Evolutionary conservation across 2,888 invertebrate species (phyloP), one percentile per base, ranked within the genome.

Genomic region (Argyra leucocephala): DNA sequence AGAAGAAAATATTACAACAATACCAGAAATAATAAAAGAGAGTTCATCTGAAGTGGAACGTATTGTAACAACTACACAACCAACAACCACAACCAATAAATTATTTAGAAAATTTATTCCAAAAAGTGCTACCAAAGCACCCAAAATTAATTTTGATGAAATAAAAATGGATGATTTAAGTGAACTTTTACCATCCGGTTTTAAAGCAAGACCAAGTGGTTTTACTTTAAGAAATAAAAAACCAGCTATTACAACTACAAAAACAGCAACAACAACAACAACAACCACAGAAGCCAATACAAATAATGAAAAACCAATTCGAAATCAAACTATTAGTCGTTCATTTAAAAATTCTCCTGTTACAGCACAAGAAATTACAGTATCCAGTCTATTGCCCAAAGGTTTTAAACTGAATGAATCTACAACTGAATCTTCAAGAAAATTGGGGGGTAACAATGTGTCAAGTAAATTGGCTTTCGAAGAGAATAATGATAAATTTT

Each of bases 21-120:
- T 80, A 10, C 22, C 65, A 6, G 62, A 67, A 9, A 65, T 66
- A 3, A 22, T 57, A n/a, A 26, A 63, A 62, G 26, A 22, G 0
- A 69, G 70, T 22, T 26, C 57, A 22, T 66, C 65, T 3, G 59
- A 21, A 2, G 63, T 67, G 3, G 65, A 63, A 15, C 67, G 22
- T 15, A 59, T 63, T 21, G 68, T 61, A 62, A 64, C 57, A 61
- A 18, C 64, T 22, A 12, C 15, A 7, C 23, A 12, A 66, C 73
- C 80, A 69, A 76, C 83, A 0, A 73, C 70, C 6, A 72, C 75
- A 3, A 74, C 83, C 31, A 78, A 84, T n/a, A 82, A 81, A 66
- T 84, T 85, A 65, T 88, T 88, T 15, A 83, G 86, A 65, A 88
- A 87, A 76, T 88, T 87, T 72, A 83, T 85, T 65, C 85, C 82